Conservation (phyloP, 2,113 vertebrate species). For the Takifugu flavidus region DNA sequence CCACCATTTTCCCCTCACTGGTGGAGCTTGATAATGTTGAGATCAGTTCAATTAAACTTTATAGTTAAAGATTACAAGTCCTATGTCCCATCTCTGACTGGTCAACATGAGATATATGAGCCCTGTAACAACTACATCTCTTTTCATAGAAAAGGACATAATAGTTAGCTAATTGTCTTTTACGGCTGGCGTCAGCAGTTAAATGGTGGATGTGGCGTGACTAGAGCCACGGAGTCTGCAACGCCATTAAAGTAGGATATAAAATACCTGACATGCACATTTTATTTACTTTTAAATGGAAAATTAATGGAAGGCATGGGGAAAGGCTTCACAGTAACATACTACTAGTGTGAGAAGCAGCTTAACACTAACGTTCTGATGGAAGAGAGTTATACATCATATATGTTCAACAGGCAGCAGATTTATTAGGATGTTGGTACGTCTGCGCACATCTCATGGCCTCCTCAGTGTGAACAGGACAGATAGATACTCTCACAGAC, state of each 20-base stretch:
- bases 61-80: constrained; percentile 11
- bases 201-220: constrained; percentile 36
- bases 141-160: constrained; percentile 32
- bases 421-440: too few species aligned
- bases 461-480: constrained; percentile 11
- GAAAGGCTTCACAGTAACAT: background rate
- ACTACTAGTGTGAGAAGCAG: too few species aligned
- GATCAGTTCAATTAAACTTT: constrained; percentile 26
- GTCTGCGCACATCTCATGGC: constrained; percentile 15
- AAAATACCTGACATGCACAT: constrained; percentile 33
- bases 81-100: constrained; percentile 8
- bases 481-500: constrained; percentile 4
- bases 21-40: background rate
- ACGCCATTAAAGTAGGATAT: constrained; percentile 9
- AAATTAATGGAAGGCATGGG: constrained; percentile 6
- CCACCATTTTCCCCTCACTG: constrained; percentile 2
- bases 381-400: too few species aligned
- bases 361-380: too few species aligned
- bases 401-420: too few species aligned
- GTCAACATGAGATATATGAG: constrained; percentile 6
- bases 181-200: constrained; percentile 50
- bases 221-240: constrained; percentile 21
- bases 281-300: constrained; percentile 21
- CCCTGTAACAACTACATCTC: constrained; percentile 6
- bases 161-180: constrained; percentile 22